Percentiles rank a stretch among this genome's conserved stretches.
phyloP scores from a whole-genome alignment of 1,140 invertebrate species.

The Rhyzopertha dominica region DNA sequence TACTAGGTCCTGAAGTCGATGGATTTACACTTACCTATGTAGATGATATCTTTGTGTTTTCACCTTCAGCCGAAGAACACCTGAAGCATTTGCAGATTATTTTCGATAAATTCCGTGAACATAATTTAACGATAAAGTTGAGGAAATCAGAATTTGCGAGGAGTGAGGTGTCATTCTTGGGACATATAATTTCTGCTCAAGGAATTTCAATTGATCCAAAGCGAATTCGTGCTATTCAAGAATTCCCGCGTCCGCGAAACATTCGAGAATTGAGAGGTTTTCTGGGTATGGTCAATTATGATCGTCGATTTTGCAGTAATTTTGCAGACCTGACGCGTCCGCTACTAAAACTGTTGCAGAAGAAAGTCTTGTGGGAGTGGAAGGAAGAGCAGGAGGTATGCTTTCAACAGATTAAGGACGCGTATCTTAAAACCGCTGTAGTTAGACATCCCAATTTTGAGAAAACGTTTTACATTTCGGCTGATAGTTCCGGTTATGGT shows the following conservation, averaged over 20 bases:
- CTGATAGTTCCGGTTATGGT: background rate
- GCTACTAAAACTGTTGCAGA: background rate
- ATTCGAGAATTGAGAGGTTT: conserved; percentile 43
- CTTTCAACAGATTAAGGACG: background rate
- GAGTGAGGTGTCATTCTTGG: conserved; percentile 4
- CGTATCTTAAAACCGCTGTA: background rate
- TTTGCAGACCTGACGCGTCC: conserved; percentile 22
- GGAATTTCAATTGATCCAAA: conserved; percentile 3
- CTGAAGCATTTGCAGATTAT: conserved; percentile 39
- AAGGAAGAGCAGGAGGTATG: background rate
- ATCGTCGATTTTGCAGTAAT: conserved; percentile 42
- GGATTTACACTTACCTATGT: conserved; percentile 5
- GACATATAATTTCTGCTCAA: conserved; percentile 4
- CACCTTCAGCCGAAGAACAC: conserved; percentile 38
- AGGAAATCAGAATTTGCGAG: conserved; percentile 46
- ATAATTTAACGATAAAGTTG: conserved; percentile 47
- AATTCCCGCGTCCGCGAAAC: conserved; percentile 36
- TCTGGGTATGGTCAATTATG: conserved; percentile 44
- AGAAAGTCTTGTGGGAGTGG: conserved; percentile 1
- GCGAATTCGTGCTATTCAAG: conserved; percentile 5
- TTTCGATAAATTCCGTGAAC: conserved; percentile 36
- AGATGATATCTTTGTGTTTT: conserved; percentile 49
- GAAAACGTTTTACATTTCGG: background rate
- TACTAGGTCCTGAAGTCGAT: conserved; percentile 4
- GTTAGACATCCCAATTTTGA: background rate